Evolutionary conservation across 2,888 invertebrate genomes (phyloP), one percentile per base, ranked within the genome.

Genomic region (Hemistola chrysoprasaria): DNA sequence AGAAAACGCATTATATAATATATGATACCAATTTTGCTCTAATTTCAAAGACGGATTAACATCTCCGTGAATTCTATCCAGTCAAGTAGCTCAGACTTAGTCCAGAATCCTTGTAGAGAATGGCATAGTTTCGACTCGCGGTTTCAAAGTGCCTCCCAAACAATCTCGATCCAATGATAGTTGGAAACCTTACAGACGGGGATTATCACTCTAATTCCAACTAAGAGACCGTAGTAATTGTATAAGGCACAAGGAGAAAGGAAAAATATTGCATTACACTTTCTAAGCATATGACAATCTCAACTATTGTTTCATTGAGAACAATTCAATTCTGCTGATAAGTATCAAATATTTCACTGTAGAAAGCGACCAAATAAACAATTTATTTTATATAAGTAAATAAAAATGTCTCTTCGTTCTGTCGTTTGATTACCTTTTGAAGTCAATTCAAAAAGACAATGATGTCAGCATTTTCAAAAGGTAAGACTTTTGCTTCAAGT

Each of bases 231-330:
- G 22, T 26, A 38, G 44, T 37, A 34, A 39, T 31, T 32, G 24
- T 33, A 34, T 38, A 35, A 47, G 40, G 37, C 42, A 46, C 44
- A 46, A 56, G 59, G 63, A 62, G 65, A 68, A 66, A 67, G 68
- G 52, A 51, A 51, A n/a, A n/a, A 53, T 61, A 65, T 66, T 47
- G 47, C 61, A 59, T 70, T 63, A 60, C 49, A 46, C 43, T 38
- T 40, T 35, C 50, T 45, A 39, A 22, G 25, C 29, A 38, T 47
- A 45, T 43, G 48, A 50, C 40, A 50, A 46, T 34, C 31, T 16
- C 11, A 26, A 27, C 25, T 38, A 41, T 50, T 50, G 47, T 50
- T 48, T 47, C 43, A 41, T 47, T 16, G 24, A 36, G 45, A 36
- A 37, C 38, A 36, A 22, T 16, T 16, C 16, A n/a, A 28, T 29